Percentiles rank a stretch among this genome's conserved stretches.
Conservation (phyloP, 2,113 vertebrate species). For the Chionomys nivalis region DNA sequence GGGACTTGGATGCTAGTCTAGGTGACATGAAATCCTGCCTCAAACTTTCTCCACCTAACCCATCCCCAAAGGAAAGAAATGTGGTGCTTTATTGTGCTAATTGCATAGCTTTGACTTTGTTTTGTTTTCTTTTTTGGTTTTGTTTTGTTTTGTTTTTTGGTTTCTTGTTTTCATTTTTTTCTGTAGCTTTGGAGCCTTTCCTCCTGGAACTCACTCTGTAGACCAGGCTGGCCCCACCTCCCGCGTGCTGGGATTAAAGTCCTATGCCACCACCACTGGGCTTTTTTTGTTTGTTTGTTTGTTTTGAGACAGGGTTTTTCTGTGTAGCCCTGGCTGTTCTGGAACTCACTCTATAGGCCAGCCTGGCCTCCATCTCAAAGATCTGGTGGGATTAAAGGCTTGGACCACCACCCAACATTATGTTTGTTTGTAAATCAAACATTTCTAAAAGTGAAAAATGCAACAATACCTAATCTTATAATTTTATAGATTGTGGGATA, state of each 20-base stretch:
- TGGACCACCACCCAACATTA: neutral
- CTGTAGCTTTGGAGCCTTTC: no score
- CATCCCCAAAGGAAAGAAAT: neutral
- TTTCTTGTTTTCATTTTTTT: no score
- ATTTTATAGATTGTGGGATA: conserved; percentile 6
- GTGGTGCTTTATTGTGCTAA: neutral
- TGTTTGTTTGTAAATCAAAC: neutral
- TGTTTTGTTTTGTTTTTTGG: no score
- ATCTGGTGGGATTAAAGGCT: neutral
- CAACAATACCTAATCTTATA: neutral
- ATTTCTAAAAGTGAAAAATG: neutral
- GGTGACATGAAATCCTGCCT: neutral
- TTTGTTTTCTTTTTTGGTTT: neutral
- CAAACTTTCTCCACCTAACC: neutral
- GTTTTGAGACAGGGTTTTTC: neutral
- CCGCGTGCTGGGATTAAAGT: no score
- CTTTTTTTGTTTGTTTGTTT: neutral
- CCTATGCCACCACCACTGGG: no score
- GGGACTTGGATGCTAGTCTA: neutral
- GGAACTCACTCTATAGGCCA: neutral
- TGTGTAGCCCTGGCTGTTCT: neutral
- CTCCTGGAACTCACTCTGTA: no score
- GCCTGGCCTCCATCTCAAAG: neutral
- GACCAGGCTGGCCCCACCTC: no score
- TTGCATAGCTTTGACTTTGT: neutral